Evolutionary conservation across 2,797 vertebrate genomes (phyloP), one percentile per base, ranked within the genome.

Genomic region (Buphagus erythrorhynchus): DNA sequence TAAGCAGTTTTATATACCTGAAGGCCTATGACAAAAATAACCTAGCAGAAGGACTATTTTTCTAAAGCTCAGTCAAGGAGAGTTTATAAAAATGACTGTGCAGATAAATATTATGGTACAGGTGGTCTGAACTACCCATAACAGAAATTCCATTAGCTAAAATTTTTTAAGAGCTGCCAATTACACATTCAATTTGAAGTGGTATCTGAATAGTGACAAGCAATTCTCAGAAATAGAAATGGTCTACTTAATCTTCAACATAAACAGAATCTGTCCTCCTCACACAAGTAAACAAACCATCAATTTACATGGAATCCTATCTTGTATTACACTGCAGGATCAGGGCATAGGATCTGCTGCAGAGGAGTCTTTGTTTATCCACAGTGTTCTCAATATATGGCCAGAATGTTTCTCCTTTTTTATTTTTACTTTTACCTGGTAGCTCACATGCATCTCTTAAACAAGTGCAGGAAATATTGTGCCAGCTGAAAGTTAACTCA

Each of bases 1-100:
- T 86, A 97, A 97, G 78, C 86, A 94, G 40, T 93, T 98, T 97
- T 97, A 97, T 97, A 84, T 93, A 97, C 91, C 93, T 95, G 67
- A 88, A 90, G 84, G 87, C 43, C 81, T 97, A 86, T 88, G 77
- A 93, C 93, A 97, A 97, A 97, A 97, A 96, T 80, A 95, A 89
- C 58, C 86, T 76, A 73, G 33, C 54, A 93, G 77, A 93, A 94
- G 54, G 86, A 66, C 29, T 73, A 22, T 74, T 94, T 84, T 91
- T 69, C 74, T 54, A n/a, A 79, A 88, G 61, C 92, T 94, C 59
- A 76, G 6, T 94, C 72, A 90, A 90, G 46, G 90, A 77, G 24
- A 75, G 17, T 31, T 94, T 92, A 86, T 73, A 92, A 85, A 95
- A 93, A 75, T 63, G 25, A 67, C 72, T 84, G 43, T 85, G 45